phyloP scores from a whole-genome alignment of 2,888 invertebrate genomes.

The Torymus tubicola region DNA sequence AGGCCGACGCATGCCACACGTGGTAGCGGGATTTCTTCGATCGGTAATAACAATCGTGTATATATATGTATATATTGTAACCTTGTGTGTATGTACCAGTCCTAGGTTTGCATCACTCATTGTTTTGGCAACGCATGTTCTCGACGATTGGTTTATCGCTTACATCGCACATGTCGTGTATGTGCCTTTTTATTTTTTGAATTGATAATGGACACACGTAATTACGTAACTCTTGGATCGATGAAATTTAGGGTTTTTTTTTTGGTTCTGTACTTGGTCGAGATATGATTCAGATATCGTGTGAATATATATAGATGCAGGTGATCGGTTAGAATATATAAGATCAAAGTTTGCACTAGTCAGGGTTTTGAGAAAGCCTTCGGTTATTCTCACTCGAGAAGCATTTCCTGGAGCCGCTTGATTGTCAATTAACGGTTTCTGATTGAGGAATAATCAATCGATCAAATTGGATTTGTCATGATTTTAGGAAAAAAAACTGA shows the following conservation, averaged over 20 bases:
- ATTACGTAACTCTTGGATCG: too few relatives aligned
- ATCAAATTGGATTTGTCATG: conserved; percentile 38
- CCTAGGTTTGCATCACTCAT: neutral
- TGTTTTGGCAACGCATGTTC: conserved; percentile 2
- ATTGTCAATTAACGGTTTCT: conserved; percentile 1
- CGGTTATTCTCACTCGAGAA: neutral
- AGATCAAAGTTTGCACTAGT: neutral
- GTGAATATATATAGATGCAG: too few relatives aligned
- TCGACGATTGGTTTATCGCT: too few relatives aligned
- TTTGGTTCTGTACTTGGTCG: too few relatives aligned
- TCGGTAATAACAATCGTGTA: conserved; percentile 18
- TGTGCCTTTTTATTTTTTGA: too few relatives aligned
- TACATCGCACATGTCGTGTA: too few relatives aligned
- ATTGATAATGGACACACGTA: too few relatives aligned
- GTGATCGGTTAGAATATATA: too few relatives aligned
- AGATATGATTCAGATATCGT: too few relatives aligned
- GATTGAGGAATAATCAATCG: conserved; percentile 31
- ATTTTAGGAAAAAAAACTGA: conserved; percentile 28
- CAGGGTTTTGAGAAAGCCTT: conserved; percentile 34
- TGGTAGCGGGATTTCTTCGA: neutral
- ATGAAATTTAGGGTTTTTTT: too few relatives aligned
- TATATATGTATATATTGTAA: neutral
- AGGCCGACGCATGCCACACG: too few relatives aligned
- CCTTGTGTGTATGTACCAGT: neutral
- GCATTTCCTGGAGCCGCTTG: conserved; percentile 1